Evolutionary conservation across 2,888 invertebrate genomes (phyloP).

Genomic region (Cyclophora albipunctata): DNA sequence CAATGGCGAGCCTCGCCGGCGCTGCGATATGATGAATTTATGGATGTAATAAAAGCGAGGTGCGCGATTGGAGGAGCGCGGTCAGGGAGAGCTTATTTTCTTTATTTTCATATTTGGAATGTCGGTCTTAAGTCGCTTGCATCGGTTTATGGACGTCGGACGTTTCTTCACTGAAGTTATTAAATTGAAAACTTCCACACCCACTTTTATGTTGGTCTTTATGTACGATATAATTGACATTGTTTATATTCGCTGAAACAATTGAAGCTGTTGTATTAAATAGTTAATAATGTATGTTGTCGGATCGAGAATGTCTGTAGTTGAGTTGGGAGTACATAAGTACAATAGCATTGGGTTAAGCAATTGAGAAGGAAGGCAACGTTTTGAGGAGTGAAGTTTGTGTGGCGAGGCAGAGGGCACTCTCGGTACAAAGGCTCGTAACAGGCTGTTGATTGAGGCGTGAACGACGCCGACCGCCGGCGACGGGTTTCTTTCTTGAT

Average conservation of each 20-base stretch:
- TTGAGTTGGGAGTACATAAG: slow-evolving; percentile 1
- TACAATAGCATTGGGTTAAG: slow-evolving; percentile 12
- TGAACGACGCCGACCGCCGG: slow-evolving; percentile 65
- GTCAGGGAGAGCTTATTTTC: slow-evolving; percentile 73
- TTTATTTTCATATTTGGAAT: slow-evolving; percentile 75
- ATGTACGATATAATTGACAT: slow-evolving; percentile 4
- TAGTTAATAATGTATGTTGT: too few relatives aligned
- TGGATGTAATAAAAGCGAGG: slow-evolving; percentile 86
- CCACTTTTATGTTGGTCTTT: slow-evolving; percentile 16
- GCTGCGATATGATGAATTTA: slow-evolving; percentile 85
- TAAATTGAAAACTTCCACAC: slow-evolving; percentile 23
- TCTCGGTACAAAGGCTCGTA: slow-evolving; percentile 59
- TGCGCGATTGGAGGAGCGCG: slow-evolving; percentile 78
- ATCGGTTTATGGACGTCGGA: slow-evolving; percentile 38
- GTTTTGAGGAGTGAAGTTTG: slow-evolving; percentile 41
- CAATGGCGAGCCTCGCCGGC: slow-evolving; percentile 72
- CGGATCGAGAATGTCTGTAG: too few relatives aligned
- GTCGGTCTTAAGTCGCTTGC: slow-evolving; percentile 58
- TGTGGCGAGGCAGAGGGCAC: slow-evolving; percentile 46
- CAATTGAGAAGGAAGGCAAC: slow-evolving; percentile 19
- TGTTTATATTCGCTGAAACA: not conserved
- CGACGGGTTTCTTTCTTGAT: slow-evolving; percentile 69
- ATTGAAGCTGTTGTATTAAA: not conserved
- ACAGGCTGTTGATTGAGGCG: slow-evolving; percentile 72
- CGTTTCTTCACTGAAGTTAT: slow-evolving; percentile 41